Evolutionary conservation across 92 coral and sea anemone species (phyloP).

Genomic region (Siderastrea siderea): DNA sequence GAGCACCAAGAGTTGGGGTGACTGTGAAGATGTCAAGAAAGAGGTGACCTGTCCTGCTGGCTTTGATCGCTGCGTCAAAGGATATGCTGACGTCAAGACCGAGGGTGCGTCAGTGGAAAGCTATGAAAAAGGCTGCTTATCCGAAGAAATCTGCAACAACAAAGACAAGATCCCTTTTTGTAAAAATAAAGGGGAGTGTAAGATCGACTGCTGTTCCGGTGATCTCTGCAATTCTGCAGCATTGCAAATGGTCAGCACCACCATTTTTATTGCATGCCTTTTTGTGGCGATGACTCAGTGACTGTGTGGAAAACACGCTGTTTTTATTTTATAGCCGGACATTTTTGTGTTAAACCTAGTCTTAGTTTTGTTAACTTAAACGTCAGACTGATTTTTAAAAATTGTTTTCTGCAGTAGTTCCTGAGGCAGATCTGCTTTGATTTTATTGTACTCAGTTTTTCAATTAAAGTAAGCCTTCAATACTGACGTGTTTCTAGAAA

Average conservation of each 20-base stretch:
- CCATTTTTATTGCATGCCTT: slow-evolving; percentile 13
- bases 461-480: too few species aligned
- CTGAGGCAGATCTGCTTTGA: too few species aligned
- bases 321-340: too few species aligned
- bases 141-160: neutral
- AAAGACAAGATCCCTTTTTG: neutral
- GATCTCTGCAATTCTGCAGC: slow-evolving; percentile 47
- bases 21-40: slow-evolving; percentile 29
- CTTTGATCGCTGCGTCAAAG: slow-evolving; percentile 51
- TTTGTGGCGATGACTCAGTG: slow-evolving; percentile 19
- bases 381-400: too few species aligned
- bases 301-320: neutral
- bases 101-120: slow-evolving; percentile 10
- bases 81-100: neutral
- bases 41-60: slow-evolving; percentile 12
- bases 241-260: slow-evolving; percentile 7
- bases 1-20: slow-evolving; percentile 30
- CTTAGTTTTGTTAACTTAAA: too few species aligned
- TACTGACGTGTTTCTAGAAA: too few species aligned
- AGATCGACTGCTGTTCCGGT: slow-evolving; percentile 22
- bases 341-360: too few species aligned
- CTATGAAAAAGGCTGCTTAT: slow-evolving; percentile 15
- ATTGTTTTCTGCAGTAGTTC: too few species aligned
- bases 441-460: too few species aligned
- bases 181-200: slow-evolving; percentile 5